A percentile compares a stretch with the other conserved stretches of the same genome.
Conservation (phyloP, 1,140 invertebrate genomes). For the Drosophila saltans region DNA sequence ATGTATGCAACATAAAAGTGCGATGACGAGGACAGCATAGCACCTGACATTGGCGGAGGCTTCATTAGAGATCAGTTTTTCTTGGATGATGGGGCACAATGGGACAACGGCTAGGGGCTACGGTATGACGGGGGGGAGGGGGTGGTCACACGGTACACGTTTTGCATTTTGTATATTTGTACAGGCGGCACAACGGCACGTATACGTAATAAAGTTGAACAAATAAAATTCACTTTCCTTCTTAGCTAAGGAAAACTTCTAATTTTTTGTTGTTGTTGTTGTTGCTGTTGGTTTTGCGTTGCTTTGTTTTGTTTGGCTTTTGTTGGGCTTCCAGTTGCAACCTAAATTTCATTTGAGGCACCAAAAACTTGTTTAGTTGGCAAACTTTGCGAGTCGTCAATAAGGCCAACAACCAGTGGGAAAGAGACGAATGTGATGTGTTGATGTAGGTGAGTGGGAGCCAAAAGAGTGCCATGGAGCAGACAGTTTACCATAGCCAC, state of each 20-base stretch:
- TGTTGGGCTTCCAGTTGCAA: constrained; percentile 81
- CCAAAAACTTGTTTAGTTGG: constrained; percentile 80
- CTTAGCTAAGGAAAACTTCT: constrained; percentile 66
- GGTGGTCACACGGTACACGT: constrained; percentile 34
- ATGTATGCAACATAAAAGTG: constrained; percentile 73
- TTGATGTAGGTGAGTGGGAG: no score
- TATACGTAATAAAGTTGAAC: constrained; percentile 81
- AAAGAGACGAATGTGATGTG: neutral
- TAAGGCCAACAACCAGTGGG: constrained; percentile 41
- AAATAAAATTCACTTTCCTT: constrained; percentile 82
- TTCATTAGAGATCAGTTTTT: constrained; percentile 70
- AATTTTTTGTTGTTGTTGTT: constrained; percentile 62
- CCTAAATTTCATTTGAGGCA: constrained; percentile 82
- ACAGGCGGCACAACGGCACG: constrained; percentile 75
- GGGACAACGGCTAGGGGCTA: neutral
- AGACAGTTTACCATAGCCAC: constrained; percentile 66
- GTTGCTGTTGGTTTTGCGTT: constrained; percentile 22
- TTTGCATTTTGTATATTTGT: constrained; percentile 81
- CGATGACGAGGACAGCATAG: constrained; percentile 31
- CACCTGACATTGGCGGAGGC: constrained; percentile 62
- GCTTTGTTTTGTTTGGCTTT: constrained; percentile 69
- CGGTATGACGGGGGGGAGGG: no score
- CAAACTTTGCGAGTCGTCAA: constrained; percentile 81
- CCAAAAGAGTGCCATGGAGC: constrained; percentile 23
- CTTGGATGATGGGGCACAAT: neutral